phyloP scores from a whole-genome alignment of 1,140 invertebrate species.

The Drosophila murphyi region DNA sequence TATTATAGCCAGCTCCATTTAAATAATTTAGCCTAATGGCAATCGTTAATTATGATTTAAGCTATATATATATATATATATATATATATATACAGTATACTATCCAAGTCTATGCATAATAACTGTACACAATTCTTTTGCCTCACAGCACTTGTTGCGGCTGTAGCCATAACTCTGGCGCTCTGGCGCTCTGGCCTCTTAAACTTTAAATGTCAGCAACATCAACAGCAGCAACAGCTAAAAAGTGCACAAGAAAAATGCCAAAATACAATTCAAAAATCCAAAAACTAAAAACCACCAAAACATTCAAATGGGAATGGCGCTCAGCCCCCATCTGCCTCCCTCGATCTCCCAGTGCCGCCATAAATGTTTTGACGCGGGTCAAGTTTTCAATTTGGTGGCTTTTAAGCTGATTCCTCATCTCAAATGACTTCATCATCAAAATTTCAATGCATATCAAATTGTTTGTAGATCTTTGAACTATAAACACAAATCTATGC shows the following conservation, averaged over 20 bases:
- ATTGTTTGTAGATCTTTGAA: constrained; percentile 2
- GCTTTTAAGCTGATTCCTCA: neutral
- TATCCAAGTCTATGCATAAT: neutral
- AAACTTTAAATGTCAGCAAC: constrained; percentile 79
- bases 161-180: constrained; percentile 34
- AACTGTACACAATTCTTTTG: constrained; percentile 23
- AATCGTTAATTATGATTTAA: constrained; percentile 28
- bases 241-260: constrained; percentile 21
- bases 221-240: constrained; percentile 28
- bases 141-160: constrained; percentile 1
- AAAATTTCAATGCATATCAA: constrained; percentile 4
- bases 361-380: constrained; percentile 5
- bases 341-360: no score
- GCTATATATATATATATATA: constrained; percentile 1
- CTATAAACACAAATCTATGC: constrained; percentile 17
- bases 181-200: constrained; percentile 64
- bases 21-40: constrained; percentile 43
- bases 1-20: constrained; percentile 26
- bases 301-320: constrained; percentile 37
- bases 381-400: constrained; percentile 38
- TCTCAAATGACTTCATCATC: neutral
- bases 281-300: constrained; percentile 1
- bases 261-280: constrained; percentile 16
- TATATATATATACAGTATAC: constrained; percentile 6
- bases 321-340: neutral